Percentiles rank a stretch among this genome's conserved stretches.
Evolutionary conservation across 2,888 invertebrate genomes (phyloP).

Genomic region (Lycia hirtaria): DNA sequence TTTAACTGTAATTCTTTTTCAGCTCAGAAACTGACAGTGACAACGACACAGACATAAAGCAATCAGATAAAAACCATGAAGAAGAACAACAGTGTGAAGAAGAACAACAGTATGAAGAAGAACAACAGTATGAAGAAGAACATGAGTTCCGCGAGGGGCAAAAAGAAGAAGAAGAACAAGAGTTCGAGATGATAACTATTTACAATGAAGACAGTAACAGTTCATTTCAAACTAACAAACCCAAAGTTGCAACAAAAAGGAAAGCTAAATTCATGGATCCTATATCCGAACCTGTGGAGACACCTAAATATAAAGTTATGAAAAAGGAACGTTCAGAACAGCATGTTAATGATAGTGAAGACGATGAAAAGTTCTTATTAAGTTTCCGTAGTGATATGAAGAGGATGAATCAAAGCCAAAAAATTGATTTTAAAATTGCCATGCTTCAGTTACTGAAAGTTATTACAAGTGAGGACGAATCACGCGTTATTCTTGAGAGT

Average conservation of each 20-base stretch:
- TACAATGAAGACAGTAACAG: neutral
- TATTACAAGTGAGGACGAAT: neutral
- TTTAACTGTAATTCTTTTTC: too few relatives aligned
- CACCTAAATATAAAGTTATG: neutral
- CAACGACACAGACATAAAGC: too few relatives aligned
- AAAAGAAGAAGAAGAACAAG: neutral
- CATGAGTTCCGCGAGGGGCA: too few relatives aligned
- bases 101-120: neutral
- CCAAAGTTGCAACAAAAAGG: too few relatives aligned
- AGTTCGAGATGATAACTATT: neutral
- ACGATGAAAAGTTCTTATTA: slow-evolving; percentile 8
- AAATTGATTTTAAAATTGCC: neutral
- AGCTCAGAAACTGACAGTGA: too few relatives aligned
- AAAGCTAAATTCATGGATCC: too few relatives aligned
- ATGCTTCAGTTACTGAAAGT: neutral
- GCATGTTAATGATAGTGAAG: neutral
- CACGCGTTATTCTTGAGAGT: too few relatives aligned
- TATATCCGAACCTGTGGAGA: too few relatives aligned
- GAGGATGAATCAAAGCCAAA: neutral
- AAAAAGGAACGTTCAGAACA: neutral
- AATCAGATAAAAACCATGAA: too few relatives aligned
- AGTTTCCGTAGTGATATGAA: neutral
- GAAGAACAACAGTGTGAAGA: too few relatives aligned
- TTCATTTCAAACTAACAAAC: neutral
- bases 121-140: neutral